phyloP scores from a whole-genome alignment of 2,888 invertebrate genomes.

The Acanthococcus lagerstroemiae region DNA sequence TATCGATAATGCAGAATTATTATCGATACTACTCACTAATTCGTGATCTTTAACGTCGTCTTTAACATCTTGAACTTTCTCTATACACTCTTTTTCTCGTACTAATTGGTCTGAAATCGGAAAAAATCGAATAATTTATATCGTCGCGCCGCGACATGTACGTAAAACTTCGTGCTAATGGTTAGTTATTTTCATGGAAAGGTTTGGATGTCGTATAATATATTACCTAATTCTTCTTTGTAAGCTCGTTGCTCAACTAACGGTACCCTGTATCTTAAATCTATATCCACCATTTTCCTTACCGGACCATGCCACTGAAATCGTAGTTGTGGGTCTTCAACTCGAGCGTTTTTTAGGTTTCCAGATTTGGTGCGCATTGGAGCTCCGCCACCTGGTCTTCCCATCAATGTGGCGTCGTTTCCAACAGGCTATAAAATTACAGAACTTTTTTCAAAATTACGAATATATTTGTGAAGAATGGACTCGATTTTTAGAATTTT shows the following conservation, averaged over 20 bases:
- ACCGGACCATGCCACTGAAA: constrained; percentile 51
- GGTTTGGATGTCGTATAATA: background rate
- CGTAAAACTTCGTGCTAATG: background rate
- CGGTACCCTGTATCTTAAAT: constrained; percentile 55
- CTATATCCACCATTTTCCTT: constrained; percentile 57
- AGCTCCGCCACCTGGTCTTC: constrained; percentile 63
- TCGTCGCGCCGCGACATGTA: too few relatives aligned
- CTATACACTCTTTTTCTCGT: constrained; percentile 46
- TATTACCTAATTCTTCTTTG: constrained; percentile 52
- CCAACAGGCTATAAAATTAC: constrained; percentile 18
- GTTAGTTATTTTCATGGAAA: background rate
- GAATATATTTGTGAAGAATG: background rate
- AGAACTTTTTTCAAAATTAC: background rate
- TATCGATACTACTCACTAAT: constrained; percentile 47
- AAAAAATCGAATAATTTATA: too few relatives aligned
- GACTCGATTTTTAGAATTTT: background rate
- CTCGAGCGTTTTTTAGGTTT: constrained; percentile 41
- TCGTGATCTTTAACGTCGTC: constrained; percentile 47
- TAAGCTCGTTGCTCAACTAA: constrained; percentile 49
- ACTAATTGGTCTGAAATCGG: constrained; percentile 50
- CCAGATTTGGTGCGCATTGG: constrained; percentile 45
- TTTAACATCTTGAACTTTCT: constrained; percentile 45
- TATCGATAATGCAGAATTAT: too few relatives aligned
- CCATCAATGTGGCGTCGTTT: constrained; percentile 42
- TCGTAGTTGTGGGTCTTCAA: constrained; percentile 55